These are phyloP conservation scores for Penaeus chinensis DNA, from an alignment of 1,140 invertebrate genomes.

Conservation along the genomic window DNA sequence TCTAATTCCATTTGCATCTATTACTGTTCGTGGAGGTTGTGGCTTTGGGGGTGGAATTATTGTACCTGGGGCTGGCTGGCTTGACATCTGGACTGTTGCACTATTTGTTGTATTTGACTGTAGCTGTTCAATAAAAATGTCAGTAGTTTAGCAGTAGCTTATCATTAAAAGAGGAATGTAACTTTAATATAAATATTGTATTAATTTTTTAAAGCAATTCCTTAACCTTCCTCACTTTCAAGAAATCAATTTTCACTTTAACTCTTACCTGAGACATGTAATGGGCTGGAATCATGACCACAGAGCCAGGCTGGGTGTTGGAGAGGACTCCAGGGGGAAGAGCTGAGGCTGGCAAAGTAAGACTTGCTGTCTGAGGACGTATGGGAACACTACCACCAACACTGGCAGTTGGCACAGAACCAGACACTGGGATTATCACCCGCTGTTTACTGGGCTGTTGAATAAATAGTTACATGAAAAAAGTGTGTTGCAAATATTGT, in stretches of 20 bases:
- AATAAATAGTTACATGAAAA: neutral
- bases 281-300: constrained; percentile 75
- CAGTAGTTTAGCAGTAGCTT: neutral
- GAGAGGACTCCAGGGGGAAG: constrained; percentile 73
- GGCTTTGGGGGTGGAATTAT: constrained; percentile 59
- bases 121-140: constrained; percentile 26
- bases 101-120: constrained; percentile 43
- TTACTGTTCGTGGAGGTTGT: constrained; percentile 65
- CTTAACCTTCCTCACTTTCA: too few species aligned
- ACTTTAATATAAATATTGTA: too few species aligned
- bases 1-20: constrained; percentile 78
- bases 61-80: constrained; percentile 28
- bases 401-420: constrained; percentile 28
- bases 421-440: constrained; percentile 56
- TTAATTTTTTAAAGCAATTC: too few species aligned
- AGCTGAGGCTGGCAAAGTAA: constrained; percentile 68
- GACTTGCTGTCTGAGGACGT: constrained; percentile 63
- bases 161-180: too few species aligned
- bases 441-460: constrained; percentile 48
- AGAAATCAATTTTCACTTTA: neutral
- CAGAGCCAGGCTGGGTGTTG: constrained; percentile 69
- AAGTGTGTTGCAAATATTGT: too few species aligned
- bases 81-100: constrained; percentile 40
- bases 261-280: constrained; percentile 71
- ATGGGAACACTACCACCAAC: constrained; percentile 36